Conservation (phyloP, 2,888 invertebrate species). For the Leucoma salicis region DNA sequence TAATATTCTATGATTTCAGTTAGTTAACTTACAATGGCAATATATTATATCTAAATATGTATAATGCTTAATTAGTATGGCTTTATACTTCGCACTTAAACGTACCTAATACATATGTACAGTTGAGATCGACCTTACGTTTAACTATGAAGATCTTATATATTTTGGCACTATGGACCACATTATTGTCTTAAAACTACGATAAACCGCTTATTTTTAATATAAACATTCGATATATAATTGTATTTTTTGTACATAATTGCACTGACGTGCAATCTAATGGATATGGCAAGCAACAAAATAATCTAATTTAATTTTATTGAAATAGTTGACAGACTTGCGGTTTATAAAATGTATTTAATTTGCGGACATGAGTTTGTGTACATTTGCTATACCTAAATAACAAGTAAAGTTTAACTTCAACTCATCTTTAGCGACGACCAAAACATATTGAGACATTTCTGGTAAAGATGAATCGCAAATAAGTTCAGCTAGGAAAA, state of each 20-base stretch:
- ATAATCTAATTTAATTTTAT: conserved; percentile 12
- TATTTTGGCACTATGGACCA: conserved; percentile 79
- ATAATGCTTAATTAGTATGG: conserved; percentile 36
- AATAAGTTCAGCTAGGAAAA: too few species aligned
- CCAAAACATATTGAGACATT: not conserved
- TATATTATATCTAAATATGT: conserved; percentile 30
- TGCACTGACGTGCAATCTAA: conserved; percentile 33
- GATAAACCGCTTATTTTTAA: conserved; percentile 35
- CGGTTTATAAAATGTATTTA: not conserved
- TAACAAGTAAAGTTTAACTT: too few species aligned
- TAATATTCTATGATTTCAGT: too few species aligned
- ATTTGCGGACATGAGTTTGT: not conserved
- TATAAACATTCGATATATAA: conserved; percentile 39
- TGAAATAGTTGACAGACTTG: too few species aligned
- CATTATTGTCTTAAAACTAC: conserved; percentile 42
- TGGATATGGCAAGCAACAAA: conserved; percentile 35
- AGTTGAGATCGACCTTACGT: conserved; percentile 78
- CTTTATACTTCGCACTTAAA: conserved; percentile 39
- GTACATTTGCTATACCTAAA: too few species aligned
- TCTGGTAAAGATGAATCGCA: too few species aligned
- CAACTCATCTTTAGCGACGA: too few species aligned
- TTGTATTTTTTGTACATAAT: conserved; percentile 42
- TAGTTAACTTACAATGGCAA: conserved; percentile 24
- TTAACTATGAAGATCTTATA: conserved; percentile 71
- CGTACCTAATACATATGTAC: conserved; percentile 72